Conservation (phyloP, 2,797 vertebrate genomes). For the Liasis olivaceus region DNA sequence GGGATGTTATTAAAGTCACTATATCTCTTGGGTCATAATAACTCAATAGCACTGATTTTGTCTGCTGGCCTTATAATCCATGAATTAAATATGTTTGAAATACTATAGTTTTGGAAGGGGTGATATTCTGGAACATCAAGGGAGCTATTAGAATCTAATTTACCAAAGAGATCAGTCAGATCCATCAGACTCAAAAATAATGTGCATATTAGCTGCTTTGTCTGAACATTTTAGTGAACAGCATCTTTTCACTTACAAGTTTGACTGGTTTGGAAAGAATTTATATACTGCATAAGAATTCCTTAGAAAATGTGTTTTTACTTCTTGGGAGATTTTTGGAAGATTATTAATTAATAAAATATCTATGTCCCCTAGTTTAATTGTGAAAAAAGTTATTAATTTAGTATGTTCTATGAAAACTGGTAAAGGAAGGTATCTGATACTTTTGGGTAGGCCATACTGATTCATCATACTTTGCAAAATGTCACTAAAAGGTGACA, state of each 20-base stretch:
- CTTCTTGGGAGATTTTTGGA: background rate
- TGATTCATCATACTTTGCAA: background rate
- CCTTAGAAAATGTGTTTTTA: background rate
- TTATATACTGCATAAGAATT: background rate
- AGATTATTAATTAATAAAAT: background rate
- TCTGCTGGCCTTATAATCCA: slow-evolving; percentile 57
- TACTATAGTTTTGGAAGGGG: slow-evolving; percentile 53
- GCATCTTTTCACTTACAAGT: slow-evolving; percentile 21
- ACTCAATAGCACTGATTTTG: slow-evolving; percentile 53
- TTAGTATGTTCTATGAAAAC: background rate
- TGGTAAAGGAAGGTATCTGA: background rate
- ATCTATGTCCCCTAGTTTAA: slow-evolving; percentile 4
- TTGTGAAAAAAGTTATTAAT: background rate
- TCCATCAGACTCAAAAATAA: slow-evolving; percentile 59
- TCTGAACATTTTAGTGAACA: slow-evolving; percentile 32
- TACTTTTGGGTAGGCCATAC: background rate
- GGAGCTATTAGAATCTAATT: slow-evolving; percentile 62
- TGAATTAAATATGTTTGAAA: slow-evolving; percentile 55
- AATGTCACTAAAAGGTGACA: background rate
- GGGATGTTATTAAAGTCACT: slow-evolving; percentile 49
- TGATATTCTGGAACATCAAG: slow-evolving; percentile 56
- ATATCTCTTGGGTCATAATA: slow-evolving; percentile 40
- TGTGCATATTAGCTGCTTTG: slow-evolving; percentile 48
- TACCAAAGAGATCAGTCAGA: slow-evolving; percentile 59
- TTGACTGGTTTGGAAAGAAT: slow-evolving; percentile 27